Base-by-base conservation (phyloP, 2,888 invertebrate genomes). In the Papilio protenor region DNA sequence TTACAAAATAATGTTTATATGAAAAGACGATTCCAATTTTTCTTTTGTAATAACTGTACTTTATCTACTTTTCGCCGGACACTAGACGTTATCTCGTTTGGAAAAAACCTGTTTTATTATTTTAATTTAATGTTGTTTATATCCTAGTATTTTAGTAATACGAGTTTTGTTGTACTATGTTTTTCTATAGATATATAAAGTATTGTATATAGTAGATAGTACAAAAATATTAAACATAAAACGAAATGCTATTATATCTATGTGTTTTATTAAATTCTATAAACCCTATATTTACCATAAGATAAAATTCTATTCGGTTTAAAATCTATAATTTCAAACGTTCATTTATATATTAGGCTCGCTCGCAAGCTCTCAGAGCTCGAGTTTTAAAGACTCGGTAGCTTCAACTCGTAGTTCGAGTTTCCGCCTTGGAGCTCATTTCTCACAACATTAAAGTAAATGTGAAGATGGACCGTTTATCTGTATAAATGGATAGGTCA, bases 151-250 rank as follows among this genome's bases (percentile, higher is more conserved):
- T 18, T 88, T 90, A 91, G 85, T 87, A 86, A 89, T 89, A 87
- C 88, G 91, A 40, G 40, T 66, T 81, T 92, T 92, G 91, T 93
- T 92, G 91, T 90, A 91, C 83, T 86, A 87, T 87, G 85, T 90
- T 87, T 91, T 92, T 91, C 88, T 90, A 89, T 89, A 92, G 89
- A 93, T 92, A 91, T 92, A 90, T 92, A 92, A 91, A 87, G 89
- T 90, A 83, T 84, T 94, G 94, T 94, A 94, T 89, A 94, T 93
- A 94, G 89, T 93, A 93, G 93, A 93, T 94, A 94, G 94, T 94
- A 94, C 92, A 93, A 94, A 92, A 94, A 91, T 92, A 93, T 92
- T 91, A 92, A 93, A 93, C 88, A 88, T 91, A 91, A 90, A 90
- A 80, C 66, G 72, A 81, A 64, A 33, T 3, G 47, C 76, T 79